A percentile compares a stretch with the other conserved stretches of the same genome.
phyloP scores from a whole-genome alignment of 2,113 vertebrate genomes.

The Percopsis transmontana region DNA sequence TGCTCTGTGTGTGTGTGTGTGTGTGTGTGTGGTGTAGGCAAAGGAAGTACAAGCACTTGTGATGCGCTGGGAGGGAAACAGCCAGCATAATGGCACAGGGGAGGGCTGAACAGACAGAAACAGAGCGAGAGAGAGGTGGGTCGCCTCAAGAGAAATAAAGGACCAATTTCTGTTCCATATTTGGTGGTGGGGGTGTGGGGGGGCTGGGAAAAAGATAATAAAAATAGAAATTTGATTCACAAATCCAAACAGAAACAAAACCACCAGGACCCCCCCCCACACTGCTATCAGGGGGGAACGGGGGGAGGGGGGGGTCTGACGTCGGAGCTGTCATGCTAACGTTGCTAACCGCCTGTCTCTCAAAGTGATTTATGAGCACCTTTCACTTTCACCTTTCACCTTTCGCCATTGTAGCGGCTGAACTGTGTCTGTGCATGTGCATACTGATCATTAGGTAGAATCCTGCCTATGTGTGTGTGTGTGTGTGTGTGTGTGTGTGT shows the following conservation, averaged over 20 bases:
- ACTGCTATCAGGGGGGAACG: slow-evolving; percentile 33
- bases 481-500: not conserved
- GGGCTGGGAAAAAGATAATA: not conserved
- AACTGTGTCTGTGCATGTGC: slow-evolving; percentile 38
- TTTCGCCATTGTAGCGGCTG: slow-evolving; percentile 68
- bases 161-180: slow-evolving; percentile 99
- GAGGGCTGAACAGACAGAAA: slow-evolving; percentile 71
- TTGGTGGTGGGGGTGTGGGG: slow-evolving; percentile 87
- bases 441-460: slow-evolving; percentile 37
- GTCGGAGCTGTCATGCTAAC: no score
- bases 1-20: not conserved
- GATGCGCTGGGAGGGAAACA: slow-evolving; percentile 99
- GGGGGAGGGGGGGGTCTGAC: slow-evolving; percentile 36
- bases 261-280: slow-evolving; percentile 94
- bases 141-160: slow-evolving; percentile 97
- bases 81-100: slow-evolving; percentile 98
- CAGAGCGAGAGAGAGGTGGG: slow-evolving; percentile 6
- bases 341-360: slow-evolving; percentile 86
- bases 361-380: slow-evolving; percentile 96
- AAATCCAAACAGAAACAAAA: slow-evolving; percentile 99
- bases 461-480: not conserved
- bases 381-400: slow-evolving; percentile 83
- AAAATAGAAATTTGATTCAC: slow-evolving; percentile 87
- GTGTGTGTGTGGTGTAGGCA: slow-evolving; percentile 42
- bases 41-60: slow-evolving; percentile 86